These are phyloP conservation scores for Orthonyx spaldingii DNA, from an alignment of 2,113 vertebrate genomes.

Conservation along the genomic window DNA sequence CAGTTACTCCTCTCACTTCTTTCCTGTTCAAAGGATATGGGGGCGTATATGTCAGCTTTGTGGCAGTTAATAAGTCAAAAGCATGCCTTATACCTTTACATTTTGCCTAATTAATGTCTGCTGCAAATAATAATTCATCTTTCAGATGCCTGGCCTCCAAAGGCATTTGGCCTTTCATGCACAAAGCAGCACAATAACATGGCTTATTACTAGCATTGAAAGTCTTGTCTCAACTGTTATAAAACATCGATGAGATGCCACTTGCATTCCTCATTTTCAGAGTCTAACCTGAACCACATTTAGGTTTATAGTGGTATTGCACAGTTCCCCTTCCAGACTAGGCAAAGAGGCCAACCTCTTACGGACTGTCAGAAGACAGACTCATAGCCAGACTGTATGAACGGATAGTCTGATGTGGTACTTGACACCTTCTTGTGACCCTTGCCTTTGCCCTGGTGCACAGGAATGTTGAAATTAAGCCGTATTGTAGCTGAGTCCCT, in stretches of 20 bases:
- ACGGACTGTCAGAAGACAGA: background rate
- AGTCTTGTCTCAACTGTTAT: background rate
- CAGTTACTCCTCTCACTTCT: background rate
- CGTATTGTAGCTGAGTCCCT: background rate
- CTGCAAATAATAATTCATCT: background rate
- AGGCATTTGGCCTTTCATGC: background rate
- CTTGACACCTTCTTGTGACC: background rate
- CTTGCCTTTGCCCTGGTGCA: accelerated
- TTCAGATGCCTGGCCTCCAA: background rate
- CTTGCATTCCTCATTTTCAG: background rate
- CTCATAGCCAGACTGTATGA: background rate
- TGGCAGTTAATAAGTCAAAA: background rate
- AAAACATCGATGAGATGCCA: background rate
- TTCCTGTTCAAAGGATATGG: background rate
- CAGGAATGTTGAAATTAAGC: background rate
- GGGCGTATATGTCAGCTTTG: background rate
- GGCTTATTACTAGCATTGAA: background rate
- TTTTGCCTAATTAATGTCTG: background rate
- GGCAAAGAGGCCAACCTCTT: background rate
- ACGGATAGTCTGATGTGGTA: background rate
- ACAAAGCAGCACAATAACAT: background rate
- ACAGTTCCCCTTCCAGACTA: background rate
- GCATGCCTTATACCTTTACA: background rate
- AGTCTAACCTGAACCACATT: background rate
- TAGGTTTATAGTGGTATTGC: background rate